Evolutionary conservation across 2,113 vertebrate species (phyloP), one percentile per base, ranked within the genome.

Genomic region (Psophia crepitans): DNA sequence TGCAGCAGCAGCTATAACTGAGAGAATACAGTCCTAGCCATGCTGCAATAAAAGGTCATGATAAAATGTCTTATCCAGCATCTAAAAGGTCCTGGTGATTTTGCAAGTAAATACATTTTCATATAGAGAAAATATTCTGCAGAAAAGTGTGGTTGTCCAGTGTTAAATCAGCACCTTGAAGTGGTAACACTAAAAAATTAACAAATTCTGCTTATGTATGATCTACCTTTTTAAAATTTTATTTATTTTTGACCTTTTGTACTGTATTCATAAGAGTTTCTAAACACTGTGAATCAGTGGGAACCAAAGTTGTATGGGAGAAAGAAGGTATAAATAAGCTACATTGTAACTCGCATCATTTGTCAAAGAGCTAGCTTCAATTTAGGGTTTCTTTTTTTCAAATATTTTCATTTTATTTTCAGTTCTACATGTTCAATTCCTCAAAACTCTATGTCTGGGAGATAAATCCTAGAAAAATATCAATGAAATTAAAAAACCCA

Each of bases 121-220:
- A 14, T 27, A 21, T 4, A 33, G 12, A 77, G 27, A 77, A 70
- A 76, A 61, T 0, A 24, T 1, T 35, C 7, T 37, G 26, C 6
- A 56, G 10, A 57, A 75, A 73, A 58, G 4, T 0, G 1, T 2
- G 1, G 3, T 58, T 69, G 75, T 43, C 7, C 28, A 53, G 11
- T 24, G 6, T 46, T 69, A 68, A 57, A 76, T 16, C 21, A 61
- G 30, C 81, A 61, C 4, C 7, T 11, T 21, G 12, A 75, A 78
- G 11, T 22, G 4, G 8, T 11, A 75, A 68, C 22, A 37, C 6
- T 28, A 28, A 66, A 79, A 89, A 90, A 27, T 41, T 68, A 85
- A n/a, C 4, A 49, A 56, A 30, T 5, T 3, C 6, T 69, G 3
- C 8, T 56, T 71, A 56, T 4, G 24, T 8, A 14, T 57, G 10